phyloP scores from a whole-genome alignment of 2,888 invertebrate species.

The Hartigia nigra region DNA sequence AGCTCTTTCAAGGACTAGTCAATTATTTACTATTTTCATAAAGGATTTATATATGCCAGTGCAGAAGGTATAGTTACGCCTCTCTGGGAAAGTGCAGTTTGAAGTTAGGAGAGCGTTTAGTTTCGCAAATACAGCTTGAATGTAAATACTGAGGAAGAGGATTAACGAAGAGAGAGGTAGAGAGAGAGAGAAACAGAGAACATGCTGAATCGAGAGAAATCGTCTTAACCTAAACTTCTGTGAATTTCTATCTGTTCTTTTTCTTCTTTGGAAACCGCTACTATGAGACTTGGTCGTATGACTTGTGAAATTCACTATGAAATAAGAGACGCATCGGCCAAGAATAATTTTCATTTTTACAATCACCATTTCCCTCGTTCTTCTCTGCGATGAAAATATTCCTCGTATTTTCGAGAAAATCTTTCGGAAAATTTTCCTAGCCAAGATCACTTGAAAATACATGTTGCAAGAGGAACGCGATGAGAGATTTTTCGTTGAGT shows the following conservation, averaged over 20 bases:
- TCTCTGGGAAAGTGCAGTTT: conserved; percentile 4
- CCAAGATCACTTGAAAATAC: not conserved
- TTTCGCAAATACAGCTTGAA: conserved; percentile 22
- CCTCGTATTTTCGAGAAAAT: not conserved
- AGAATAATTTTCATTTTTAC: not conserved
- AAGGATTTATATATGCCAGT: not conserved
- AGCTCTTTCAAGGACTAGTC: not conserved
- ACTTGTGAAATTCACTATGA: not conserved
- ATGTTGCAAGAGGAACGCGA: not conserved
- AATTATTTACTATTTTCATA: not conserved
- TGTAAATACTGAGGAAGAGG: conserved; percentile 13
- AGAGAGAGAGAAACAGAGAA: not conserved
- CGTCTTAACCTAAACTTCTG: not conserved
- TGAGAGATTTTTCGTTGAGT: not conserved
- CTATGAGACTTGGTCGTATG: not conserved
- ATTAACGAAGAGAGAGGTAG: conserved; percentile 9
- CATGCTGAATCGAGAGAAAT: not conserved
- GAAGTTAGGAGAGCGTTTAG: conserved; percentile 16
- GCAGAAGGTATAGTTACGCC: not conserved
- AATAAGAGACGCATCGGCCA: not conserved
- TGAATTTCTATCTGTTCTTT: not conserved
- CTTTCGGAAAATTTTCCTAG: not conserved
- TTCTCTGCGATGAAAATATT: not conserved
- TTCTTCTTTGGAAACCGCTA: not conserved
- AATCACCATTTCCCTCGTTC: not conserved